Evolutionary conservation across 2,888 invertebrate species (phyloP).

Genomic region (Caenorhabditis sp.): DNA sequence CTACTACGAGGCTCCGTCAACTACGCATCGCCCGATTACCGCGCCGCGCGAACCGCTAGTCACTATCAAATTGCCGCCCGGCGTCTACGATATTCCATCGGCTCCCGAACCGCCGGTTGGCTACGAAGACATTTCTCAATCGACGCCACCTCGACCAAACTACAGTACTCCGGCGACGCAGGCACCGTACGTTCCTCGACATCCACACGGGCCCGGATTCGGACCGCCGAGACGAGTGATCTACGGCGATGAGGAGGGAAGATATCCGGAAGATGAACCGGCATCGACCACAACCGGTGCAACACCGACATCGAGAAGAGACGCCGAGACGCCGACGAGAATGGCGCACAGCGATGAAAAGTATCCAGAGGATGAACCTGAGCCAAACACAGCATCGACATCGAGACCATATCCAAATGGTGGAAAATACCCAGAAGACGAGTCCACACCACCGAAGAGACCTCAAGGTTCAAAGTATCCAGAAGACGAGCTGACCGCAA

Average conservation of each 20-base stretch:
- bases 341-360: not conserved
- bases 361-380: not conserved
- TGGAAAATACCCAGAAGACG: too few species aligned
- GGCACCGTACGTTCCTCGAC: constrained; percentile 15
- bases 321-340: not conserved
- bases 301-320: not conserved
- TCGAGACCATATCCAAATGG: not conserved
- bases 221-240: not conserved
- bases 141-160: constrained; percentile 6
- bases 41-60: not conserved
- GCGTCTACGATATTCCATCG: not conserved
- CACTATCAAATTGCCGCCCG: not conserved
- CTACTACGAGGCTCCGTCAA: constrained; percentile 1
- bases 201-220: constrained; percentile 6
- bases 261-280: not conserved
- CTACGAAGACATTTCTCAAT: constrained; percentile 2
- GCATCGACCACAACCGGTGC: not conserved
- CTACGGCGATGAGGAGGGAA: not conserved
- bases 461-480: not conserved
- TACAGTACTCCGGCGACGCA: constrained; percentile 16
- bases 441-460: not conserved
- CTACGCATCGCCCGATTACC: constrained; percentile 11
- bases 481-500: too few species aligned
- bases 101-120: not conserved
- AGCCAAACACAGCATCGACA: not conserved